phyloP scores from a whole-genome alignment of 2,797 vertebrate genomes.

The Eidolon dupreanum region DNA sequence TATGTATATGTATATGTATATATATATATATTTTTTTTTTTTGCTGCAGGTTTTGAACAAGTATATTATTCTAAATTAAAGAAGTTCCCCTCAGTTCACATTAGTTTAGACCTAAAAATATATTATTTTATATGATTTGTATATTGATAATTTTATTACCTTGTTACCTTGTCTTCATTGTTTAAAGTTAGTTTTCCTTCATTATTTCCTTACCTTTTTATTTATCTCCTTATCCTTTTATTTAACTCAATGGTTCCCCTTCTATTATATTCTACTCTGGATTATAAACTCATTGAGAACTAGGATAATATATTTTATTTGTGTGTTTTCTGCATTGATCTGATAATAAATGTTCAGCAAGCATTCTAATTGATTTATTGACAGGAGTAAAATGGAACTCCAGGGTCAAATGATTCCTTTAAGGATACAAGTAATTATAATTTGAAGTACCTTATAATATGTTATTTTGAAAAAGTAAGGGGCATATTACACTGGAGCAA shows the following conservation, averaged over 20 bases:
- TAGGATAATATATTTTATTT: neutral
- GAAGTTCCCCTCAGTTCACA: neutral
- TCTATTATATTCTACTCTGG: neutral
- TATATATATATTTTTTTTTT: neutral
- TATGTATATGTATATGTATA: neutral
- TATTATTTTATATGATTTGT: neutral
- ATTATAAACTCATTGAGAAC: neutral
- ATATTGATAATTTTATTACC: neutral
- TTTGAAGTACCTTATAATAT: neutral
- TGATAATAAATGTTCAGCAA: neutral
- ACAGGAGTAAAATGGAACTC: conserved; percentile 39
- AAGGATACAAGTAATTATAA: conserved; percentile 54
- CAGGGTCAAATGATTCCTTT: conserved; percentile 24
- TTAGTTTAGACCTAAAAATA: neutral
- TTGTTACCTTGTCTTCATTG: neutral
- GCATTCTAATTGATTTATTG: conserved; percentile 28
- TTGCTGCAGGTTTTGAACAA: neutral
- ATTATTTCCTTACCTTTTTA: neutral
- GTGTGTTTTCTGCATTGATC: conserved; percentile 2
- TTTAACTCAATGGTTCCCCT: neutral
- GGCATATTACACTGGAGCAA: neutral
- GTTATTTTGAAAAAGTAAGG: conserved; percentile 5
- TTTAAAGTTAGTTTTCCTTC: neutral
- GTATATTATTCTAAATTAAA: neutral
- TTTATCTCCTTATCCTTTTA: neutral